These are phyloP conservation scores for Pherbina coryleti DNA, from an alignment of 2,888 invertebrate species.

Conservation along the genomic window DNA sequence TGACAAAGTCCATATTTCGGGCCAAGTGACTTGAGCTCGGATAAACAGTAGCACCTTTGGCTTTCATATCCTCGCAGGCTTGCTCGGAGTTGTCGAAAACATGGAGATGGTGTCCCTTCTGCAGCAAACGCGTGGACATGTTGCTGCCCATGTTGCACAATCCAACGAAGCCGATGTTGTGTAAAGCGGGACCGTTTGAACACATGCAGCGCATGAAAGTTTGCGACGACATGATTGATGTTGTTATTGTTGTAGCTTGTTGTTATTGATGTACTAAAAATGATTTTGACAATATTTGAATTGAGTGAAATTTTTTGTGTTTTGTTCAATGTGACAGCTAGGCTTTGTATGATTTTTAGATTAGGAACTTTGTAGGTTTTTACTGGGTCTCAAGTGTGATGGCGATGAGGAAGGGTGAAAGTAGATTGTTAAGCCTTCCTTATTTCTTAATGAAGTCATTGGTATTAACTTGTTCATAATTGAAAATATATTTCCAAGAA, in stretches of 20 bases:
- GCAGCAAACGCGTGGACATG: conserved; percentile 92
- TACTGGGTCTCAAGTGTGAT: too few relatives aligned
- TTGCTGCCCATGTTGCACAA: conserved; percentile 96
- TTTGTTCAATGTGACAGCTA: too few relatives aligned
- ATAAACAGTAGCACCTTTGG: conserved; percentile 79
- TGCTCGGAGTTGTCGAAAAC: conserved; percentile 84
- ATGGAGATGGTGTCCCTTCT: conserved; percentile 83
- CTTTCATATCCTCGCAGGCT: conserved; percentile 74
- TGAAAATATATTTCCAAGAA: too few relatives aligned
- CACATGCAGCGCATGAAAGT: conserved; percentile 56
- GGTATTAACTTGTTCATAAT: too few relatives aligned
- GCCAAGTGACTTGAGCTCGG: conserved; percentile 83
- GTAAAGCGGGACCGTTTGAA: conserved; percentile 55
- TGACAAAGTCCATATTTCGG: conserved; percentile 78
- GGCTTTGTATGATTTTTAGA: too few relatives aligned
- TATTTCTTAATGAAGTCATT: too few relatives aligned
- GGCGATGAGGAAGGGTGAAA: too few relatives aligned
- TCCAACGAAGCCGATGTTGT: conserved; percentile 89
- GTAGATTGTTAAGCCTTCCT: too few relatives aligned
- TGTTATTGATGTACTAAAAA: not conserved
- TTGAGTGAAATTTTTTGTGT: not conserved
- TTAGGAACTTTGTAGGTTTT: too few relatives aligned
- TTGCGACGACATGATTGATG: conserved; percentile 22
- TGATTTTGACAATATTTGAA: not conserved
- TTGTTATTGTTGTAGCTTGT: conserved; percentile 37